These are phyloP conservation scores for Xylocampa areola DNA, from an alignment of 2,888 invertebrate species.

Conservation along the genomic window DNA sequence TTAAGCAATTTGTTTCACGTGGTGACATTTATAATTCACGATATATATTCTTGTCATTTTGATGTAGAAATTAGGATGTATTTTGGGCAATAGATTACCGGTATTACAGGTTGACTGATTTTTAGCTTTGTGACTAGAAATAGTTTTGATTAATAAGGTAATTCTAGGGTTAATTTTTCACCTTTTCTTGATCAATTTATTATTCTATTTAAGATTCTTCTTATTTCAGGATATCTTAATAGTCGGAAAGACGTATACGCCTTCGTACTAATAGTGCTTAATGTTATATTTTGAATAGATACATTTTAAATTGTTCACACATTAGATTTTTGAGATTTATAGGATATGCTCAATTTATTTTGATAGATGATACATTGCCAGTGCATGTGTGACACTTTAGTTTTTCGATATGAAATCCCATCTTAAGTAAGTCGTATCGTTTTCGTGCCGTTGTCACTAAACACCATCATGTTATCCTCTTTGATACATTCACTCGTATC, in stretches of 20 bases:
- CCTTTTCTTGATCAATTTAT: constrained; percentile 21
- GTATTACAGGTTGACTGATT: constrained; percentile 13
- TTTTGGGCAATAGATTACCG: constrained; percentile 4
- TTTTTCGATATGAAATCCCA: neutral
- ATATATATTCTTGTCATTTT: constrained; percentile 33
- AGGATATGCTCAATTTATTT: neutral
- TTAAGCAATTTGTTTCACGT: constrained; percentile 70
- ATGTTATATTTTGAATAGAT: neutral
- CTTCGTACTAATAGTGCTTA: constrained; percentile 4
- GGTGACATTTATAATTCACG: constrained; percentile 48
- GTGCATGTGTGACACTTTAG: neutral
- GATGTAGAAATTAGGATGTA: constrained; percentile 24
- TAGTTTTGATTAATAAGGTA: constrained; percentile 9
- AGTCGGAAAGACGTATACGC: neutral
- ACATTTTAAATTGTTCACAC: neutral
- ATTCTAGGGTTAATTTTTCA: constrained; percentile 23
- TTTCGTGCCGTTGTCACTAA: constrained; percentile 44
- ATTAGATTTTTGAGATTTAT: neutral
- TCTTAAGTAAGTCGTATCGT: constrained; percentile 44
- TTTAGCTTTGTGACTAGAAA: constrained; percentile 1
- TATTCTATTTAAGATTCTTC: constrained; percentile 34
- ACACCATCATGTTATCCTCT: constrained; percentile 54
- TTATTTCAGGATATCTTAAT: constrained; percentile 11
- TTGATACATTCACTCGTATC: constrained; percentile 63
- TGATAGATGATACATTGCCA: too few species aligned